A percentile compares a stretch with the other conserved stretches of the same genome.
phyloP scores from a whole-genome alignment of 2,113 vertebrate species.

The Tetraodon nigroviridis region DNA sequence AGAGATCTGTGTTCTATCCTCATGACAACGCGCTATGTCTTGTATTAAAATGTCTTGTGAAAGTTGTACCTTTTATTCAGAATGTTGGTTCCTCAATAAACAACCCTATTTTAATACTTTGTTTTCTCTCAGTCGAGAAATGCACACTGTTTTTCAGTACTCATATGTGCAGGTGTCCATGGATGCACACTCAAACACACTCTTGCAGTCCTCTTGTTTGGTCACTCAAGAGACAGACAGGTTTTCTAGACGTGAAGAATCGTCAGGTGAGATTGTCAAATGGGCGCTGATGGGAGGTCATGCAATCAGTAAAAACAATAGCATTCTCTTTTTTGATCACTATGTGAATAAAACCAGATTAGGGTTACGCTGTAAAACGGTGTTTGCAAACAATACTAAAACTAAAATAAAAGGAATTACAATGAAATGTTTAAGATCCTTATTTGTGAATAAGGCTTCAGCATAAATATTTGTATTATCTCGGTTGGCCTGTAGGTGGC shows the following conservation, averaged over 20 bases:
- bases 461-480: too few relatives aligned
- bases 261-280: slow-evolving; percentile 78
- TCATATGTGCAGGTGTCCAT: slow-evolving; percentile 52
- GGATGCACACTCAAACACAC: slow-evolving; percentile 22
- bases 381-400: too few relatives aligned
- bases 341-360: too few relatives aligned
- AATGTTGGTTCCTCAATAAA: slow-evolving; percentile 66
- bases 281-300: slow-evolving; percentile 58
- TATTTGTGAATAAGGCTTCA: too few relatives aligned
- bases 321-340: neutral
- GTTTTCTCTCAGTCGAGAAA: slow-evolving; percentile 37
- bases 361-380: too few relatives aligned
- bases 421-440: too few relatives aligned
- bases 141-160: neutral
- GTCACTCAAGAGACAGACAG: slow-evolving; percentile 47
- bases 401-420: too few relatives aligned
- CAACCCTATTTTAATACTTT: slow-evolving; percentile 63
- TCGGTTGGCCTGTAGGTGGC: slow-evolving; percentile 27
- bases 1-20: slow-evolving; percentile 60
- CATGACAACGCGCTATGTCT: slow-evolving; percentile 65
- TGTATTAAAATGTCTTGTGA: slow-evolving; percentile 67
- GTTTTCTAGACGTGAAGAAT: slow-evolving; percentile 80
- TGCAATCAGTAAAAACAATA: neutral
- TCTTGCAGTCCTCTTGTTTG: slow-evolving; percentile 26
- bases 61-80: slow-evolving; percentile 67